A percentile compares a stretch with the other conserved stretches of the same genome.
phyloP scores from a whole-genome alignment of 2,113 vertebrate species.

The Nycticryphes semicollaris region DNA sequence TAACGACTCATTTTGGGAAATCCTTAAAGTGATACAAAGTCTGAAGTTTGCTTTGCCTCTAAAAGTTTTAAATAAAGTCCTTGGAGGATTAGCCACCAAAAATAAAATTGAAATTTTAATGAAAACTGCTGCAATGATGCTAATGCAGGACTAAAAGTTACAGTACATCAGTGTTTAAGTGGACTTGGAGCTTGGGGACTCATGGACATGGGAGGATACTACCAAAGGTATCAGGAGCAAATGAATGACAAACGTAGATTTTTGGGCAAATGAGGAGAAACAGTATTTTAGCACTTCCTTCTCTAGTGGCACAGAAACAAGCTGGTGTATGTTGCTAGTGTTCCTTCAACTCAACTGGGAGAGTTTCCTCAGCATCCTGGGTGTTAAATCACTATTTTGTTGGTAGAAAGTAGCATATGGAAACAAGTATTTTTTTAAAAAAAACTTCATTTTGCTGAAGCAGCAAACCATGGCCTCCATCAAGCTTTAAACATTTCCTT shows the following conservation, averaged over 20 bases:
- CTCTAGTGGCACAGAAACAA: not conserved
- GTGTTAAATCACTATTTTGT: not conserved
- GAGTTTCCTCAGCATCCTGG: not conserved
- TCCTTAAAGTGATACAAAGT: not conserved
- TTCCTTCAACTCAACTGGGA: not conserved
- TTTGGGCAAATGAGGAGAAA: not conserved
- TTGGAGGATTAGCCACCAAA: not conserved
- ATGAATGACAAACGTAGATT: not conserved
- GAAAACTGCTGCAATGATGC: not conserved
- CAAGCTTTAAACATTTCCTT: not conserved
- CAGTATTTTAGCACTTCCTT: not conserved
- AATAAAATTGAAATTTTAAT: not conserved
- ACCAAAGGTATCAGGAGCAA: not conserved
- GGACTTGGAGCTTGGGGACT: not conserved
- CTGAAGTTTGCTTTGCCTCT: not conserved
- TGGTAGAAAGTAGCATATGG: not conserved
- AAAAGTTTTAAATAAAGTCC: not conserved
- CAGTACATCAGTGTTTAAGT: not conserved
- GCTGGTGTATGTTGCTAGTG: not conserved
- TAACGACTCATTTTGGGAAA: not conserved
- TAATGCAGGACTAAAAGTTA: not conserved
- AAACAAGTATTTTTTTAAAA: not conserved
- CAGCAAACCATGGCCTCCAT: not conserved
- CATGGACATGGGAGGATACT: rapidly evolving
- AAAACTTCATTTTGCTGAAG: not conserved